Evolutionary conservation across 2,888 invertebrate species (phyloP), one percentile per base, ranked within the genome.

Genomic region (Epirrhoe alternata): DNA sequence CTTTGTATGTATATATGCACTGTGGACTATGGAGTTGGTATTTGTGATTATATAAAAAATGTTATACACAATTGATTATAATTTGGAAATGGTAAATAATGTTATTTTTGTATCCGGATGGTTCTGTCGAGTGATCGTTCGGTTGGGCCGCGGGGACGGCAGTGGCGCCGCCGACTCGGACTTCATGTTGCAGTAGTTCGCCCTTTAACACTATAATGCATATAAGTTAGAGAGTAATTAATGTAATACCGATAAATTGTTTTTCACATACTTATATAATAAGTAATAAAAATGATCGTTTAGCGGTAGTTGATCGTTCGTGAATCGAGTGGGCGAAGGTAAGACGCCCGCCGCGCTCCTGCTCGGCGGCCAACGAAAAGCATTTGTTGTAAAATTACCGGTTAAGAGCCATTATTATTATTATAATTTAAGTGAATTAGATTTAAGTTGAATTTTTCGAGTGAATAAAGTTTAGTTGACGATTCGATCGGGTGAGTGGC

Each of bases 361-460:
- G 88, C 87, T 86, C 89, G 90, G 89, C 88, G 90, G 87, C 89
- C 88, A 89, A 88, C 92, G 91, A 89, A 89, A 87, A 86, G 91
- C 92, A 91, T 93, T 92, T 92, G 92, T 92, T 92, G 90, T 92
- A 91, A 90, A 86, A 89, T 89, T 90, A 82, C 90, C 91, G 87
- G 82, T 85, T 92, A 92, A 92, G 90, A 87, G 91, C 92, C 91
- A 92, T 89, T 91, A 91, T 92, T 86, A 88, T 89, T 89, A 90
- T 90, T 89, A 89, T 89, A 85, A 81, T 92, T 92, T 92, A 92
- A 92, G 92, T 87, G 85, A 85, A 86, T 86, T 91, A 92, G 91
- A 88, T 90, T 83, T 93, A 93, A 93, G 93, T 92, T 93, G 88
- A 88, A 86, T 87, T 89, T 91, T 89, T 91, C 88, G 92, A 90